Evolutionary conservation across 2,888 invertebrate species (phyloP).

Genomic region (Melieria picta): DNA sequence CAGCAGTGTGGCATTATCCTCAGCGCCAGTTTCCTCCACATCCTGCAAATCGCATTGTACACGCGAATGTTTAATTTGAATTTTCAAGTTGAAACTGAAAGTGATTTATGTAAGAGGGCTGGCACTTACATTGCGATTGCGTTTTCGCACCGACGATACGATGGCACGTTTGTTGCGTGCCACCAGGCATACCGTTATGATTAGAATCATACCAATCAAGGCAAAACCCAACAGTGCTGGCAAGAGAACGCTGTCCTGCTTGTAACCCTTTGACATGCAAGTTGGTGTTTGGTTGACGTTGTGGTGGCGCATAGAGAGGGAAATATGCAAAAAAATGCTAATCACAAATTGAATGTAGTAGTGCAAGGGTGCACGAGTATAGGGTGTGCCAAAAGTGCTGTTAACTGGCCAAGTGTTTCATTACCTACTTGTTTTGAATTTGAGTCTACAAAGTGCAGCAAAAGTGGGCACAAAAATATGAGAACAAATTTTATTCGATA

Average conservation of each 20-base stretch:
- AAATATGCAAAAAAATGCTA: constrained; percentile 4
- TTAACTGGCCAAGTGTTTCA: no score
- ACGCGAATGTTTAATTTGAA: background rate
- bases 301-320: background rate
- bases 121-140: constrained; percentile 64
- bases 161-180: constrained; percentile 66
- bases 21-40: constrained; percentile 59
- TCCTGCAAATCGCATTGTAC: constrained; percentile 47
- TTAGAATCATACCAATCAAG: constrained; percentile 68
- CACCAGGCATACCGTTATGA: constrained; percentile 69
- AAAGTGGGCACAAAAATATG: no score
- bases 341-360: background rate
- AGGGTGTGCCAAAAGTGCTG: no score
- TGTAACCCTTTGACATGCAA: constrained; percentile 67
- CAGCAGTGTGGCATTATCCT: constrained; percentile 62
- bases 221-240: constrained; percentile 68
- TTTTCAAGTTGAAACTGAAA: background rate
- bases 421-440: no score
- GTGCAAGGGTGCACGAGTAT: no score
- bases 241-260: constrained; percentile 71
- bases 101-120: background rate
- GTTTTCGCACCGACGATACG: constrained; percentile 62
- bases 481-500: no score
- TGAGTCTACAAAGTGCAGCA: no score
- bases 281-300: background rate